phyloP scores from a whole-genome alignment of 2,888 invertebrate genomes.

The Megaustenia siamemsis region DNA sequence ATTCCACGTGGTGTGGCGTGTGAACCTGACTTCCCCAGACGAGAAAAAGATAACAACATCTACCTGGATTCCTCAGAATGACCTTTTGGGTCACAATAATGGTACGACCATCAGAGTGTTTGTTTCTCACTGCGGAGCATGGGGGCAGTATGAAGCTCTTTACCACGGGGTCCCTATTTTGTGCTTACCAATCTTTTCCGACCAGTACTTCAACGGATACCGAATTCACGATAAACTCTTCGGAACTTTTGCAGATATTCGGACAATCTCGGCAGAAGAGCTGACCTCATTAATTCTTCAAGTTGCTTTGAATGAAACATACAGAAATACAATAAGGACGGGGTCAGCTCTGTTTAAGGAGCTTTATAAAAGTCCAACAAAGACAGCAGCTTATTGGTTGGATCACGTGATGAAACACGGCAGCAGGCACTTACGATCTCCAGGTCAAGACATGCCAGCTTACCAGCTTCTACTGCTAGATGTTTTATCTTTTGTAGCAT shows the following conservation, averaged over 20 bases:
- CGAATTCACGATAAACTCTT: conserved; percentile 45
- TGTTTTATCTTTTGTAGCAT: conserved; percentile 51
- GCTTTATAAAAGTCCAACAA: conserved; percentile 56
- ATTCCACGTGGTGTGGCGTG: conserved; percentile 49
- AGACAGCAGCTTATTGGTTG: conserved; percentile 63
- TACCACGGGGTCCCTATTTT: conserved; percentile 68
- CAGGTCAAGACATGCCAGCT: conserved; percentile 56
- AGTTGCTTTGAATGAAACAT: conserved; percentile 50
- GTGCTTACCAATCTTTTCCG: conserved; percentile 59
- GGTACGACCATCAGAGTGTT: conserved; percentile 60
- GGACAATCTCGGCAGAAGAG: conserved; percentile 4
- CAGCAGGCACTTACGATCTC: conserved; percentile 61
- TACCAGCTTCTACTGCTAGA: conserved; percentile 67
- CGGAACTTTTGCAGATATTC: conserved; percentile 33
- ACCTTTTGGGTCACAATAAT: conserved; percentile 63
- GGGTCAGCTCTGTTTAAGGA: conserved; percentile 59
- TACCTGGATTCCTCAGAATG: conserved; percentile 66
- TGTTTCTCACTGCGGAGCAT: conserved; percentile 68
- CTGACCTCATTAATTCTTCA: conserved; percentile 19
- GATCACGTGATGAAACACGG: conserved; percentile 67
- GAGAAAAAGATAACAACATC: conserved; percentile 45
- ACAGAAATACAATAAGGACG: conserved; percentile 51
- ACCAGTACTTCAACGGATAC: conserved; percentile 59
- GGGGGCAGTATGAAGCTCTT: conserved; percentile 65
- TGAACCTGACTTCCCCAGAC: conserved; percentile 32